These are phyloP conservation scores for Liopterus haemorrhoidalis DNA, from an alignment of 2,888 invertebrate genomes.

Conservation along the genomic window DNA sequence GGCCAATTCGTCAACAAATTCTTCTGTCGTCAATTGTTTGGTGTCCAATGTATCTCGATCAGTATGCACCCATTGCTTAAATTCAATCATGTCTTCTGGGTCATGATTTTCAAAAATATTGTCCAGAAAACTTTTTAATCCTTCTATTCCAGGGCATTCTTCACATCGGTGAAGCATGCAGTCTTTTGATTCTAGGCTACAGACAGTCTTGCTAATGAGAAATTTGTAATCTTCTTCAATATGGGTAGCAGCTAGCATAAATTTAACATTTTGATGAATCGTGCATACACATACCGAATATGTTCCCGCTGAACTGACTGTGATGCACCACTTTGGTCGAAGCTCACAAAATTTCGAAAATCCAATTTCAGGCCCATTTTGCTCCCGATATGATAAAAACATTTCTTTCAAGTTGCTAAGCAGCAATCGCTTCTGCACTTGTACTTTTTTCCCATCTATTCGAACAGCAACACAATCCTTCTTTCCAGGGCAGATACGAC, in stretches of 20 bases:
- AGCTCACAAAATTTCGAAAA: conserved; percentile 22
- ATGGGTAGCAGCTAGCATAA: conserved; percentile 17
- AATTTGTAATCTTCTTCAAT: conserved; percentile 12
- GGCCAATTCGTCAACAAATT: not conserved
- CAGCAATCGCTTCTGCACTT: conserved; percentile 22
- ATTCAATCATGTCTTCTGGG: not conserved
- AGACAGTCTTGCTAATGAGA: conserved; percentile 18
- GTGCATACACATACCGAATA: conserved; percentile 25
- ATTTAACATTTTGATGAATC: conserved; percentile 20
- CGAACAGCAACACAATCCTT: conserved; percentile 22
- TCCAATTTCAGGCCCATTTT: conserved; percentile 9
- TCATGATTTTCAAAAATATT: not conserved
- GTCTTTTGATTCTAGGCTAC: conserved; percentile 18
- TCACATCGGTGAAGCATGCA: conserved; percentile 12
- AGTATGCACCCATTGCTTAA: not conserved
- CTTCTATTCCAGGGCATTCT: not conserved
- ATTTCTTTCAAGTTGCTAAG: conserved; percentile 21
- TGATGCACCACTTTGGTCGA: conserved; percentile 22
- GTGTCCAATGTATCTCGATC: not conserved
- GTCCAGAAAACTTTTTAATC: not conserved
- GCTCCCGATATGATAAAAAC: conserved; percentile 11
- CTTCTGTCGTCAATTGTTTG: not conserved
- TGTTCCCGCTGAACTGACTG: conserved; percentile 20
- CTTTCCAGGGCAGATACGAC: conserved; percentile 21
- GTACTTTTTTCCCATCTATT: conserved; percentile 16